Percentiles rank a stretch among this genome's conserved stretches.
phyloP scores from a whole-genome alignment of 2,888 invertebrate species.

The Deilephila porcellus region DNA sequence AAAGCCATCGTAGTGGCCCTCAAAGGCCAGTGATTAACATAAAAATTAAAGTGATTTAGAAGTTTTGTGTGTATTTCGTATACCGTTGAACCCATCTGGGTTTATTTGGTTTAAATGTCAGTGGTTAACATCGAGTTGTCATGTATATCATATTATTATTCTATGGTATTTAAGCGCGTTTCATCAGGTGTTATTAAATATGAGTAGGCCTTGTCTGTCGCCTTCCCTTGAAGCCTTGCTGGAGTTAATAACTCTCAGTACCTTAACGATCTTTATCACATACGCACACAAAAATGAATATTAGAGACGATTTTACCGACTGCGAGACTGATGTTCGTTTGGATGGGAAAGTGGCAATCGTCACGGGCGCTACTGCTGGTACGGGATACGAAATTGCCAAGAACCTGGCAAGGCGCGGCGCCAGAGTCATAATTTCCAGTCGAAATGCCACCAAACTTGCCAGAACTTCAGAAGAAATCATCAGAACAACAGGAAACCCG shows the following conservation, averaged over 20 bases:
- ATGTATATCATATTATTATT: too few species aligned
- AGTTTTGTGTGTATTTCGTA: too few species aligned
- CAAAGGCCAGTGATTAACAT: too few species aligned
- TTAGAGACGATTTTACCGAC: constrained; percentile 57
- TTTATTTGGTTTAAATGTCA: too few species aligned
- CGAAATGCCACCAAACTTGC: constrained; percentile 65
- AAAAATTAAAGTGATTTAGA: too few species aligned
- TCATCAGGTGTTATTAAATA: neutral
- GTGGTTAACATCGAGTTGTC: too few species aligned
- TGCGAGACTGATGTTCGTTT: constrained; percentile 59
- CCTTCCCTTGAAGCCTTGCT: neutral
- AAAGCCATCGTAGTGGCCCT: too few species aligned
- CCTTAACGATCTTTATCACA: constrained; percentile 21
- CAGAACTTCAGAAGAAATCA: constrained; percentile 53
- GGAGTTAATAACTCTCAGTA: constrained; percentile 35
- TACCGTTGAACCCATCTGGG: too few species aligned
- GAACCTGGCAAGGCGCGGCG: constrained; percentile 78
- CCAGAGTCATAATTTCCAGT: constrained; percentile 84
- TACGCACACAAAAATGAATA: constrained; percentile 42
- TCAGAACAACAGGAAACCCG: constrained; percentile 51
- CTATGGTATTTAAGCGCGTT: neutral
- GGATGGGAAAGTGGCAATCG: constrained; percentile 69
- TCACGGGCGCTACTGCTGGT: constrained; percentile 71
- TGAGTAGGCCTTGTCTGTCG: neutral
- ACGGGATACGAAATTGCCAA: constrained; percentile 69